Conservation (phyloP, 2,888 invertebrate genomes). For the Stictocephala bisonia region DNA sequence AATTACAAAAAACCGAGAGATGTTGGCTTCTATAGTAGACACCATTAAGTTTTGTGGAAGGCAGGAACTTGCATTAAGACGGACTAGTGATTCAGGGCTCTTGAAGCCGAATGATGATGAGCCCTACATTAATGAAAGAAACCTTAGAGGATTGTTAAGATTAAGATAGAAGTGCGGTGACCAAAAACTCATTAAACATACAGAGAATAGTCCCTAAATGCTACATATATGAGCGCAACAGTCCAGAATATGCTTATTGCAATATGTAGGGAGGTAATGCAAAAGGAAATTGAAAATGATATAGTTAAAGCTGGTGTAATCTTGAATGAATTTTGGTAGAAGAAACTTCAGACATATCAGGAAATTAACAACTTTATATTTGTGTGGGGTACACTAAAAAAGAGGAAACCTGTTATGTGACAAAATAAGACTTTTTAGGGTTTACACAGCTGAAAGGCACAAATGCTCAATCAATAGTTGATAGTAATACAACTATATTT, state of each 20-base stretch:
- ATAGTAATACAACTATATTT: no score
- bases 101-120: constrained; percentile 9
- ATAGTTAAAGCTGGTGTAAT: neutral
- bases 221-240: constrained; percentile 15
- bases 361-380: constrained; percentile 17
- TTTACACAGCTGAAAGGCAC: no score
- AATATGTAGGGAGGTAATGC: constrained; percentile 22
- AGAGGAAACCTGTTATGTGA: constrained; percentile 11
- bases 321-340: constrained; percentile 17
- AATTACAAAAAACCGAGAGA: constrained; percentile 15
- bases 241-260: constrained; percentile 19
- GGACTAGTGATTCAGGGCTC: constrained; percentile 8
- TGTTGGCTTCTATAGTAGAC: constrained; percentile 8
- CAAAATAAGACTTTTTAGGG: constrained; percentile 27
- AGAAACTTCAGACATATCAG: no score
- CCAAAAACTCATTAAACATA: neutral
- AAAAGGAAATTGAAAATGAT: constrained; percentile 12
- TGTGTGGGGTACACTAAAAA: constrained; percentile 32
- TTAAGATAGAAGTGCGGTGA: constrained; percentile 23
- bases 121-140: constrained; percentile 16
- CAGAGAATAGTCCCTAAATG: constrained; percentile 16
- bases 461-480: no score
- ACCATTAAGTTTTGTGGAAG: constrained; percentile 22
- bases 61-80: constrained; percentile 20
- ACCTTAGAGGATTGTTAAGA: constrained; percentile 10